phyloP scores from a whole-genome alignment of 2,113 vertebrate species.

The Etheostoma spectabile region DNA sequence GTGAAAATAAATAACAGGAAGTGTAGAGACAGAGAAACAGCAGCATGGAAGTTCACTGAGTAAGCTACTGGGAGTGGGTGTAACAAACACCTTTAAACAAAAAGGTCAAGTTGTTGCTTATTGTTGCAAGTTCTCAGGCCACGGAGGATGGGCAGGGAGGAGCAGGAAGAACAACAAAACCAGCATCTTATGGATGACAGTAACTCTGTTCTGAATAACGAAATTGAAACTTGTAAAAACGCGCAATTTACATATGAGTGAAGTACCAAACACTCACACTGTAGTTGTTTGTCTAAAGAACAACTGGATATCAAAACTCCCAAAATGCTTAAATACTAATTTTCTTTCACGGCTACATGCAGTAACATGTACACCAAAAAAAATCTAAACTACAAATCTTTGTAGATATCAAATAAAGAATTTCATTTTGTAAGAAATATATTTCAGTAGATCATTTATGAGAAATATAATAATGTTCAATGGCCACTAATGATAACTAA shows the following conservation, averaged over 20 bases:
- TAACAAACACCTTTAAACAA: conserved; percentile 29
- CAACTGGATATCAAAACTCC: neutral
- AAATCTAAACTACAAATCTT: neutral
- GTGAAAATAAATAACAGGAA: conserved; percentile 58
- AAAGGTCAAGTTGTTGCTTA: conserved; percentile 5
- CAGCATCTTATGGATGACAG: neutral
- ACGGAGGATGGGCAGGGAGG: neutral
- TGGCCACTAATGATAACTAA: neutral
- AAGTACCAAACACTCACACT: neutral
- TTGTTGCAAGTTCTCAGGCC: conserved; percentile 20
- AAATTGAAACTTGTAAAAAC: neutral
- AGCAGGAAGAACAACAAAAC: conserved; percentile 21
- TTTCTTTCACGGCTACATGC: no score
- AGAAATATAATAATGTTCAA: neutral
- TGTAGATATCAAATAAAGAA: neutral
- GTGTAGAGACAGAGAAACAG: conserved; percentile 34
- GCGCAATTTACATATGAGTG: neutral
- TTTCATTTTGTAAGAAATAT: neutral
- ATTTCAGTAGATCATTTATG: neutral
- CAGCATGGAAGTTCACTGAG: conserved; percentile 20
- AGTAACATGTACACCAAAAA: no score
- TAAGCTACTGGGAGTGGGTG: conserved; percentile 26
- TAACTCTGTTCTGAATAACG: neutral
- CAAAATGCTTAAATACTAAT: neutral
- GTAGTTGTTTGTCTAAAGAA: neutral